A percentile compares a stretch with the other conserved stretches of the same genome.
These are phyloP conservation scores for Cnemophilus loriae DNA, from an alignment of 2,113 vertebrate species.

Conservation along the genomic window DNA sequence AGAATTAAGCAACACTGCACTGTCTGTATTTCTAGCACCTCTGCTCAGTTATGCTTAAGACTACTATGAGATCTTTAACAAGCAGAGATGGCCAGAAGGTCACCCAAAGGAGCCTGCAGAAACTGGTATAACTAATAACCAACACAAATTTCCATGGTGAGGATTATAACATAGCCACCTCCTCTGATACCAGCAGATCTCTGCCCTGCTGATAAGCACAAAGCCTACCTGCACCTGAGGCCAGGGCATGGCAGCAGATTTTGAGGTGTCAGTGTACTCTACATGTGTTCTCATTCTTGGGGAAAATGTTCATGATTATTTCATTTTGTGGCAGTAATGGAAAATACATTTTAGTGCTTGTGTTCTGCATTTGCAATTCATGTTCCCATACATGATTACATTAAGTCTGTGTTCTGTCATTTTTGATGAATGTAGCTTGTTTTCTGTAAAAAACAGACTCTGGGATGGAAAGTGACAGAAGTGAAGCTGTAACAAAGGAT, in stretches of 20 bases:
- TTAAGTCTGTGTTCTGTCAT: conserved; percentile 97
- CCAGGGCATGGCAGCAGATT: not conserved
- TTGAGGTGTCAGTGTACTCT: conserved; percentile 66
- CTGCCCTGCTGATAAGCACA: not conserved
- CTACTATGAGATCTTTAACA: not conserved
- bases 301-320: conserved; percentile 92
- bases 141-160: conserved; percentile 31
- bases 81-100: not conserved
- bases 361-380: conserved; percentile 92
- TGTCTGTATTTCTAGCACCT: not conserved
- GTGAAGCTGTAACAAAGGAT: conserved; percentile 90
- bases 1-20: not conserved
- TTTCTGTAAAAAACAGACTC: conserved; percentile 89
- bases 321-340: conserved; percentile 90
- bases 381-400: conserved; percentile 92
- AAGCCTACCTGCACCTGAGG: conserved; percentile 2
- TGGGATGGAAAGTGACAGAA: conserved; percentile 94
- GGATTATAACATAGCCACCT: not conserved
- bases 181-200: not conserved
- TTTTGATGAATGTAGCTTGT: conserved; percentile 94
- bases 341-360: conserved; percentile 78
- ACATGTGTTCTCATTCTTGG: conserved; percentile 68
- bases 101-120: not conserved
- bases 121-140: conserved; percentile 10
- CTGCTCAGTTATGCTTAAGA: not conserved